Conservation (phyloP, 1,140 invertebrate genomes). For the Vanessa atalanta region DNA sequence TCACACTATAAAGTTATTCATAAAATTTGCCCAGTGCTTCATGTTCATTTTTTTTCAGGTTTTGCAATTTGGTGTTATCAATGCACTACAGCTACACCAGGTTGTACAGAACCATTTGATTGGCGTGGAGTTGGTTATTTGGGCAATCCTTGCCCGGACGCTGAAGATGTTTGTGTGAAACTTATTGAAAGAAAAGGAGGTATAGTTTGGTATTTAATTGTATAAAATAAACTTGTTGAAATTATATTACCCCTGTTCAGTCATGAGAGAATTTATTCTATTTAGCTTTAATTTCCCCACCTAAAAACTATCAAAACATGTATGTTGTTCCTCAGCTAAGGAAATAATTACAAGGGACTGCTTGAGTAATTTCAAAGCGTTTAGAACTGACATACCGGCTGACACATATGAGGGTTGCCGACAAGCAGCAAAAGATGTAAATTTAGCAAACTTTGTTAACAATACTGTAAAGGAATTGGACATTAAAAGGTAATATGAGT, state of each 20-base stretch:
- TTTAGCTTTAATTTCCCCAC: too few species aligned
- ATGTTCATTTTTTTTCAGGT: conserved; percentile 58
- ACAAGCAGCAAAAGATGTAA: conserved; percentile 88
- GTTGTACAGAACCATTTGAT: conserved; percentile 91
- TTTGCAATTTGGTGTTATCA: conserved; percentile 90
- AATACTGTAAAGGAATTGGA: conserved; percentile 93
- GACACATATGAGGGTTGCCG: conserved; percentile 95
- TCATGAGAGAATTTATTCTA: neutral
- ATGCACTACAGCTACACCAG: conserved; percentile 93
- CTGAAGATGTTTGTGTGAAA: conserved; percentile 94
- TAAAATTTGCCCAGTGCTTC: neutral
- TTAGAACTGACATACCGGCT: conserved; percentile 93
- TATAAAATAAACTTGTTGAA: neutral
- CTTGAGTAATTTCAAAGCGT: conserved; percentile 88
- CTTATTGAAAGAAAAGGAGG: conserved; percentile 93
- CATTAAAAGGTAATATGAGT: conserved; percentile 84
- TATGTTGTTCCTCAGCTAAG: conserved; percentile 83
- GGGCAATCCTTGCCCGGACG: conserved; percentile 89
- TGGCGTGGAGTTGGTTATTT: conserved; percentile 86
- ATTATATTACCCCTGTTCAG: neutral
- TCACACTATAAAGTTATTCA: neutral
- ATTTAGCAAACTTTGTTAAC: conserved; percentile 92
- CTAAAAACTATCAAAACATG: neutral
- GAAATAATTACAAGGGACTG: conserved; percentile 92
- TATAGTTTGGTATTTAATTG: conserved; percentile 53